Base-by-base conservation (phyloP, 2,888 invertebrate species). In the Limnephilus lunatus region DNA sequence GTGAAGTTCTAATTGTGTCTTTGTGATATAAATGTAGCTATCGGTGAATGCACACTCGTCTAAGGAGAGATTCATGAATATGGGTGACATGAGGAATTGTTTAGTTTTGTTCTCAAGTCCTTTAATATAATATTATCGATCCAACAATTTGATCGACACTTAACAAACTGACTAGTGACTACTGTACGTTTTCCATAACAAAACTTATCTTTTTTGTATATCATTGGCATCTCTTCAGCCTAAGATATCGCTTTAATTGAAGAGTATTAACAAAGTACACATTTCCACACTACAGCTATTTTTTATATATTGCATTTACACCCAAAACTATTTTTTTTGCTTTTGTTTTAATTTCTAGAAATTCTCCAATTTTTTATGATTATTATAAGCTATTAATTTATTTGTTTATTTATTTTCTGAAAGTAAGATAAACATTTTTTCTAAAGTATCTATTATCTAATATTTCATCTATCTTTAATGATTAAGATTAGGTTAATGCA, bases 11-110 rank as follows among this genome's bases (percentile, higher is more conserved):
- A 91, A 81, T 48, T 48, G 81, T 88, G 88, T 88, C 88, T 25
- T 30, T 68, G 88, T 89, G 88, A 81, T 25, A 68, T 68, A 25
- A 68, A 68, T 68, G 35, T 89, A 80, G 35, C 88, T 89, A 80
- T 53, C n/a, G n/a, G 88, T 89, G 88, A 81, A 81, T 81, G 68
- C 88, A 35, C 88, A 81, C 88, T 89, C 88, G 68, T 89, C 81
- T 89, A 89, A 80, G 32, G 88, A 89, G 88, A 80, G 88, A 88
- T 89, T 87, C 80, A 89, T 89, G 88, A 80, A 80, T 9, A 81
- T 89, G 88, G 32, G 32, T 89, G 88, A 89, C 44, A 53, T 87
- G 87, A 53, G 48, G 53, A 53, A 30, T 68, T 68, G 68, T 25
- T 68, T 68, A 68, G 68, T 68, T 25, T 68, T 68, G 68, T 68